Conservation (phyloP, 1,140 invertebrate genomes). For the Pseudomyrmex sp. region DNA sequence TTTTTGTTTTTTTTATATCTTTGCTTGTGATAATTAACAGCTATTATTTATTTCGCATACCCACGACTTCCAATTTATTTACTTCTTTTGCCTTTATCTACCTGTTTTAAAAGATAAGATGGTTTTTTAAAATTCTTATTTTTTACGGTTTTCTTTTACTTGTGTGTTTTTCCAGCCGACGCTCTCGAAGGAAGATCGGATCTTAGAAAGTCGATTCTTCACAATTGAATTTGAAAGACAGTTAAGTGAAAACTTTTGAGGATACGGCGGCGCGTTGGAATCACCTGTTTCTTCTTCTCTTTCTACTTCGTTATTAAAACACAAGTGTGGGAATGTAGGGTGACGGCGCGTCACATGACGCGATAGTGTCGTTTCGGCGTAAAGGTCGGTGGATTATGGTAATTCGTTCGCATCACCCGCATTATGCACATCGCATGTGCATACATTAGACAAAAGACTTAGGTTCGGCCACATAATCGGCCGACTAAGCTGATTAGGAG, state of each 20-base stretch:
- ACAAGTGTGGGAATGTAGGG: conserved; percentile 69
- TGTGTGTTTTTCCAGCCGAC: too few species aligned
- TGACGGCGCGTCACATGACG: conserved; percentile 51
- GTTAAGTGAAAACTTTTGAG: conserved; percentile 6
- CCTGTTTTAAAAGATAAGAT: not conserved
- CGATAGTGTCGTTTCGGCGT: conserved; percentile 56
- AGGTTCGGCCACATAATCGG: not conserved
- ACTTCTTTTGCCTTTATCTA: too few species aligned
- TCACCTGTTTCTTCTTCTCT: conserved; percentile 59
- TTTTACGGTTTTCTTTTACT: too few species aligned
- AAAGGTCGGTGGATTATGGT: conserved; percentile 61
- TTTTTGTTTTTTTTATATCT: too few species aligned
- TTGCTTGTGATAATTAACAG: too few species aligned
- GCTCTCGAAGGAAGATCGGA: not conserved
- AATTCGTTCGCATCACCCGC: conserved; percentile 49
- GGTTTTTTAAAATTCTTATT: too few species aligned
- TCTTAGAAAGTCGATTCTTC: not conserved
- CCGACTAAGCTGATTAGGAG: not conserved
- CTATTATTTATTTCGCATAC: too few species aligned
- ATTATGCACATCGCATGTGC: not conserved
- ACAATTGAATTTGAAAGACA: not conserved
- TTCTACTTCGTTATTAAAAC: conserved; percentile 56
- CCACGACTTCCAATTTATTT: too few species aligned
- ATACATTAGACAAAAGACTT: conserved; percentile 16
- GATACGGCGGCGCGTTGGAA: conserved; percentile 36